Evolutionary conservation across 2,113 vertebrate species (phyloP).

Genomic region (Monarcha castaneiventris): DNA sequence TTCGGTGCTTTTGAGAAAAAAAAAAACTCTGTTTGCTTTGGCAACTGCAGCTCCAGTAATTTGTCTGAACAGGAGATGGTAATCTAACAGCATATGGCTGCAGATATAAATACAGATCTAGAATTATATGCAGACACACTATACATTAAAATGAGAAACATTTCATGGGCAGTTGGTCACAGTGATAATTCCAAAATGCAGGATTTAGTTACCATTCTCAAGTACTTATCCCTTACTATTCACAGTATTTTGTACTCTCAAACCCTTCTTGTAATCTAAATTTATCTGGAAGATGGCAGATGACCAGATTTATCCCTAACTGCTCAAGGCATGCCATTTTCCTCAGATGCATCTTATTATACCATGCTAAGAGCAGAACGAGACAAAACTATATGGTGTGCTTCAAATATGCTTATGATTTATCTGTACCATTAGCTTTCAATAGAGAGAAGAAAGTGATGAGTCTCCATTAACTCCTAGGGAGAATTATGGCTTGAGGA

Average conservation of each 20-base stretch:
- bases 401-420: not conserved
- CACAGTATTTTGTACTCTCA: not conserved
- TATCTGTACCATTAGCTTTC: not conserved
- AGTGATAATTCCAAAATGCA: conserved; percentile 35
- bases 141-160: conserved; percentile 65
- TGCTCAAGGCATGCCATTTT: not conserved
- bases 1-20: not conserved
- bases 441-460: not conserved
- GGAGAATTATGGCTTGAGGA: not conserved
- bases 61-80: conserved; percentile 63
- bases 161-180: conserved; percentile 56
- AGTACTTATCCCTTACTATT: conserved; percentile 10
- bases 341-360: not conserved
- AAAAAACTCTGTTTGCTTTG: conserved; percentile 63
- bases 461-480: not conserved
- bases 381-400: not conserved
- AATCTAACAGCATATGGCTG: conserved; percentile 63
- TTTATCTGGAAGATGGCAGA: not conserved
- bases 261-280: conserved; percentile 31
- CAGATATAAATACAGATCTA: conserved; percentile 65
- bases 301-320: not conserved
- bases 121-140: conserved; percentile 56
- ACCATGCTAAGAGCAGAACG: not conserved
- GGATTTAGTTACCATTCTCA: conserved; percentile 47
- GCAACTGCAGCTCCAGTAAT: conserved; percentile 68